Base-by-base conservation (phyloP, 2,113 vertebrate species). In the Petromus typicus region DNA sequence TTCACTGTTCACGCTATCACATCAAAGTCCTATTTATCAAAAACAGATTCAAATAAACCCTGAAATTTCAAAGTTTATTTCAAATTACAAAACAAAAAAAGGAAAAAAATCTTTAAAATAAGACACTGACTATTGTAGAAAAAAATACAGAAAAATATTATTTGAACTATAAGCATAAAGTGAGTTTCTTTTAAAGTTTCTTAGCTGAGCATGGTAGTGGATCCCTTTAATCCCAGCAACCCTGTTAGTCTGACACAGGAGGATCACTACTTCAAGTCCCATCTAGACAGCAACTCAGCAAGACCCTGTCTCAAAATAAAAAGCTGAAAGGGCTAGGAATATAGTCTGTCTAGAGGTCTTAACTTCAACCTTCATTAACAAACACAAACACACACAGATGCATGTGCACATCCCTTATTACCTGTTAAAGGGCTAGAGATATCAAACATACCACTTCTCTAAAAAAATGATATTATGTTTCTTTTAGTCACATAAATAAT, bases 61-160 rank as follows among this genome's bases (percentile, higher is more conserved):
- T 87, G 93, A 94, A 66, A 83, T 48, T 87, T 59, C 48, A 92
- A 37, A 63, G 51, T 93, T 94, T 90, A 40, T 85, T 88, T 56
- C 82, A 95, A 85, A 78, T 82, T 95, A 23, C 7, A n/a, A 73
- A 63, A 45, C 2, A 34, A 22, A 3, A 61, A 43, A 5, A 37
- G 23, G 5, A 27, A 86, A 59, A 27, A 48, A 25, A 66, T 40
- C 10, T 59, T 71, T 57, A 83, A 54, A 83, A 82, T 73, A 85
- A 86, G 48, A 78, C 54, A 90, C 43, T 93, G 34, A 88, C 40
- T 61, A 84, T 48, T 84, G 93, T 54, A 84, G 81, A 51, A 93
- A 95, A 94, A 69, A 69, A 89, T 78, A 75, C 10, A 85, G 57
- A 78, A 92, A 93, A 87, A 80, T 86, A 88, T 84, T 57, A 86